A percentile compares a stretch with the other conserved stretches of the same genome.
These are phyloP conservation scores for Patagioenas fasciata DNA, from an alignment of 2,113 vertebrate species.

Conservation along the genomic window DNA sequence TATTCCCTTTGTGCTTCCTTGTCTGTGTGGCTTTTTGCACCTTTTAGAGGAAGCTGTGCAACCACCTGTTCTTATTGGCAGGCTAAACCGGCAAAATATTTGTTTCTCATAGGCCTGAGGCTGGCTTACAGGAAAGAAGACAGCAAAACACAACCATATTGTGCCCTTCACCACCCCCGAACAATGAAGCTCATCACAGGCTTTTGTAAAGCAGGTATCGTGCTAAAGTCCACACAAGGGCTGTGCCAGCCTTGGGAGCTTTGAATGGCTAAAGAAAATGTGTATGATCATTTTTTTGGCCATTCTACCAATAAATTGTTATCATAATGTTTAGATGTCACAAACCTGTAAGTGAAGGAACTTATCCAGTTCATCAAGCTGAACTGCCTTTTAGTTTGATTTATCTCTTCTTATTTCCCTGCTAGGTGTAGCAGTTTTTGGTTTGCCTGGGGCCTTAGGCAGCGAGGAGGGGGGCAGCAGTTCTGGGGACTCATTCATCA, in stretches of 20 bases:
- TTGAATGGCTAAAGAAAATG: background rate
- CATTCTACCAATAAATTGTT: background rate
- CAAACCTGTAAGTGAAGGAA: background rate
- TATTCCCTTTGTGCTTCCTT: background rate
- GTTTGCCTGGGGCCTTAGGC: background rate
- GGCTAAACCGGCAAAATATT: background rate
- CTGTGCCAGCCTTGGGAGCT: background rate
- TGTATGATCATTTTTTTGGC: background rate
- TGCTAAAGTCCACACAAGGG: background rate
- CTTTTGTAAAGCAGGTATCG: background rate
- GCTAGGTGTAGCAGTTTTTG: background rate
- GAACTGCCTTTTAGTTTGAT: constrained; percentile 21
- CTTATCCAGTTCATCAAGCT: constrained; percentile 15
- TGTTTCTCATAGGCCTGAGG: background rate
- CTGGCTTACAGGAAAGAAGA: background rate
- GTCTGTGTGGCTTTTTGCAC: background rate
- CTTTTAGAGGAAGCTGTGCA: constrained; percentile 47
- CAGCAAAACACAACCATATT: background rate
- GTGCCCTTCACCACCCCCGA: background rate
- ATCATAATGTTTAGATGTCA: background rate
- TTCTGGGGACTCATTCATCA: fast-evolving
- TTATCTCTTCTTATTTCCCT: background rate
- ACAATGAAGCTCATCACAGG: background rate
- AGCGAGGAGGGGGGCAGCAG: background rate
- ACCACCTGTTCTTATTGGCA: constrained; percentile 37